These are phyloP conservation scores for Salticus scenicus DNA, from an alignment of 2,888 invertebrate species.

Conservation along the genomic window DNA sequence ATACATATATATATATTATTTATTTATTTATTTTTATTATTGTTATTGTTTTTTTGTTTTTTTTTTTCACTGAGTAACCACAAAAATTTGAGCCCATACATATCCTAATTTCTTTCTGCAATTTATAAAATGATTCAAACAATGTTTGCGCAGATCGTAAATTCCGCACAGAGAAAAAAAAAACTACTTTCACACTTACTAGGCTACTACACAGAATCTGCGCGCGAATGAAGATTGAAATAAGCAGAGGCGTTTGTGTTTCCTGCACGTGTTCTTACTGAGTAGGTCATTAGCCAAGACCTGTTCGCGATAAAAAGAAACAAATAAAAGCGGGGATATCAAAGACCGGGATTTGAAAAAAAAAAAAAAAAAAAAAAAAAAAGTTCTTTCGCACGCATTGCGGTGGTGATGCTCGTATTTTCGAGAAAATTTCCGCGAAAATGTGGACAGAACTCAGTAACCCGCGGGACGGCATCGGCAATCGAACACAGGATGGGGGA, in stretches of 20 bases:
- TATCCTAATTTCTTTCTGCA: too few species aligned
- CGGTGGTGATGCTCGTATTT: slow-evolving; percentile 2
- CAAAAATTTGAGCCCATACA: too few species aligned
- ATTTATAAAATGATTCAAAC: too few species aligned
- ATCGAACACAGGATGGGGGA: background rate
- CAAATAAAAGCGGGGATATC: slow-evolving; percentile 9
- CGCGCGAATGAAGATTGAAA: background rate
- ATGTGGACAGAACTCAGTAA: background rate
- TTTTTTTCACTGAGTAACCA: too few species aligned
- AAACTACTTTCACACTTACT: too few species aligned
- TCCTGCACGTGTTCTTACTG: background rate
- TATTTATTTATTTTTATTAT: too few species aligned
- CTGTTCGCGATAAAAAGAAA: slow-evolving; percentile 18
- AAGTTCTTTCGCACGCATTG: background rate
- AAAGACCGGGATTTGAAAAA: background rate
- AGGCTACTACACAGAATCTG: too few species aligned
- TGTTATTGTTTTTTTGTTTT: too few species aligned
- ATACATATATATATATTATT: too few species aligned
- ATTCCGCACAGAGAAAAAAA: too few species aligned
- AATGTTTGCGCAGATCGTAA: too few species aligned
- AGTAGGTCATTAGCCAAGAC: slow-evolving; percentile 19
- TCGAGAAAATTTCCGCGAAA: slow-evolving; percentile 14
- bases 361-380: background rate
- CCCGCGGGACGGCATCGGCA: background rate
- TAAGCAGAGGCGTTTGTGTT: slow-evolving; percentile 1